Evolutionary conservation across 2,888 invertebrate species (phyloP), one percentile per base, ranked within the genome.

Genomic region (Cremastinae sp.): DNA sequence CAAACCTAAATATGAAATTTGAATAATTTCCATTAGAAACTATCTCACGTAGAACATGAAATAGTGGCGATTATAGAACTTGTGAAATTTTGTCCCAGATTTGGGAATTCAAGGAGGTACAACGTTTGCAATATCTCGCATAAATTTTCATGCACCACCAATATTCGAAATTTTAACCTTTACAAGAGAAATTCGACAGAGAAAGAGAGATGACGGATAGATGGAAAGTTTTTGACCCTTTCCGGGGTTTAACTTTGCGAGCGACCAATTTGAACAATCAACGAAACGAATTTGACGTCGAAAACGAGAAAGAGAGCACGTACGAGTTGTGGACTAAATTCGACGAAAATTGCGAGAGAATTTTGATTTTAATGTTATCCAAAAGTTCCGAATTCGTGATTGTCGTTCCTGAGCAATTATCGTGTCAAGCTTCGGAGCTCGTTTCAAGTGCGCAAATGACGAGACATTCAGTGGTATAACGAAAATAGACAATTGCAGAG

Each of bases 1-100:
- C 22, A 62, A 71, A 74, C 76, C 79, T 51, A 66, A 76, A 61
- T n/a, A n/a, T n/a, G n/a, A 80, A 83, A 84, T 85, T 83, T 84
- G 85, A 86, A 86, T 86, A 86, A 86, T 86, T 82, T 81, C 80
- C 79, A 85, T 86, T 86, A 79, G 83, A 82, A 85, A 86, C 85
- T 84, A 84, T 82, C 79, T 85, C 85, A 86, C 85, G 86, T 84
- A 83, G 79, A 80, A 78, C 81, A 80, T 78, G 83, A 84, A 86
- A 86, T 86, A 83, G 83, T 83, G 81, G 85, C 84, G 84, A 84
- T 86, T 86, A 86, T 80, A 82, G 81, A 85, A 85, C 85, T 85
- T 84, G 85, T 82, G 83, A 84, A 84, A 83, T 85, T 58, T 79
- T 78, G 65, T 55, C 55, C 49, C n/a, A 59, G 74, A 66, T 78